Conservation (phyloP, 2,888 invertebrate genomes). For the Rhorus exstirpatorius region DNA sequence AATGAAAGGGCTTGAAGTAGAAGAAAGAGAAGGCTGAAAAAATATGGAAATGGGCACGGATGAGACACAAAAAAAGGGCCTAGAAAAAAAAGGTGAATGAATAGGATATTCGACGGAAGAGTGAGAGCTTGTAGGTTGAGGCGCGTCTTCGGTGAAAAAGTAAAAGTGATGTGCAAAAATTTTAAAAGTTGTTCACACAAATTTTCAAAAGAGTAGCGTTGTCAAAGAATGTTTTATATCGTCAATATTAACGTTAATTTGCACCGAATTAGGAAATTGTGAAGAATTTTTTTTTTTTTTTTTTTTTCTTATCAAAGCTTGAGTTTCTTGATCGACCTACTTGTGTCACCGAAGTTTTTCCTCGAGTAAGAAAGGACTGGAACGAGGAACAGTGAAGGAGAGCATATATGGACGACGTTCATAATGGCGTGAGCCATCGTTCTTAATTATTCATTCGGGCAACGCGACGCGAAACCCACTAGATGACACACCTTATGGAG, state of each 20-base stretch:
- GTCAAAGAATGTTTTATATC: not conserved
- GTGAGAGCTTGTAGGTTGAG: too few relatives aligned
- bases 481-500: constrained; percentile 58
- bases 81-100: too few relatives aligned
- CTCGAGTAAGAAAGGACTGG: not conserved
- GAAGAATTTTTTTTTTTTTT: too few relatives aligned
- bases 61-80: too few relatives aligned
- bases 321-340: not conserved
- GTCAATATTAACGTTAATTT: not conserved
- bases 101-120: too few relatives aligned
- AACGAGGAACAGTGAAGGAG: too few relatives aligned
- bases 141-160: not conserved
- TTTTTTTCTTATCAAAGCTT: too few relatives aligned
- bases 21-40: constrained; percentile 41
- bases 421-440: constrained; percentile 73
- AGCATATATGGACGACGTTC: constrained; percentile 64
- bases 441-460: constrained; percentile 80
- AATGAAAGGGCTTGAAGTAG: constrained; percentile 8
- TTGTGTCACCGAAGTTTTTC: not conserved
- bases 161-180: not conserved
- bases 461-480: constrained; percentile 54
- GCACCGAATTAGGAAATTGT: too few relatives aligned
- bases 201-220: not conserved
- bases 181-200: not conserved
- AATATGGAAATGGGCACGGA: too few relatives aligned